Base-by-base conservation (phyloP, 1,140 invertebrate genomes). In the Mercenaria mercenaria region DNA sequence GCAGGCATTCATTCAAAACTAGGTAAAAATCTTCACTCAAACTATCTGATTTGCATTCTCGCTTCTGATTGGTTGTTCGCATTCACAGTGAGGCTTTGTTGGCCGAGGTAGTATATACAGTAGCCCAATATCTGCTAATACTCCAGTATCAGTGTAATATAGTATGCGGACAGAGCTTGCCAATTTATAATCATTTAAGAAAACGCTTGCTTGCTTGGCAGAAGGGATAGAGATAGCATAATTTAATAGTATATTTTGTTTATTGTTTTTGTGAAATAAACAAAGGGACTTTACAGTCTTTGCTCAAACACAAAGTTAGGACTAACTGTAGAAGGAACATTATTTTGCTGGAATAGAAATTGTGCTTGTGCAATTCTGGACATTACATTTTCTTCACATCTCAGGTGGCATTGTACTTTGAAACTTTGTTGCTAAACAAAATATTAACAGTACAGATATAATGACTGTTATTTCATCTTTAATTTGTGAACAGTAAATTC, bases 41-140 rank as follows among this genome's bases (percentile, higher is more conserved):
- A 26, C 41, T 56, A 56, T 37, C 64, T 72, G 37, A 72, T 84
- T 72, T 64, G 59, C 59, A 67, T 82, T 47, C 82, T 84, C 18
- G 39, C 0, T 47, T 69, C 82, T 84, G 61, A 84, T 84, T 84
- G 82, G 82, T 18, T 32, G 41, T n/a, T 47, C 3, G 11, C 39
- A 37, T 26, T 56, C 41, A 84, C 67, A 84, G 39, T 84, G 82
- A 69, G 52, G 34, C 32, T 41, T 52, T 56, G 13, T 50, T 37
- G 2, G 79, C 37, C 2, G 6, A 72, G 32, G 34, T 72, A 72
- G 67, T 72, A 72, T 72, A 72, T 72, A 72, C 67, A 72, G 67
- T 72, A 39, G 67, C 29, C 15, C 18, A 72, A n/a, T 72, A 72
- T 72, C 39, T 32, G 67, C 37, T 39, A 72, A 72, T 29, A 39